These are phyloP conservation scores for Microcebus lehilahytsara DNA, from an alignment of 2,113 vertebrate species.

Conservation along the genomic window DNA sequence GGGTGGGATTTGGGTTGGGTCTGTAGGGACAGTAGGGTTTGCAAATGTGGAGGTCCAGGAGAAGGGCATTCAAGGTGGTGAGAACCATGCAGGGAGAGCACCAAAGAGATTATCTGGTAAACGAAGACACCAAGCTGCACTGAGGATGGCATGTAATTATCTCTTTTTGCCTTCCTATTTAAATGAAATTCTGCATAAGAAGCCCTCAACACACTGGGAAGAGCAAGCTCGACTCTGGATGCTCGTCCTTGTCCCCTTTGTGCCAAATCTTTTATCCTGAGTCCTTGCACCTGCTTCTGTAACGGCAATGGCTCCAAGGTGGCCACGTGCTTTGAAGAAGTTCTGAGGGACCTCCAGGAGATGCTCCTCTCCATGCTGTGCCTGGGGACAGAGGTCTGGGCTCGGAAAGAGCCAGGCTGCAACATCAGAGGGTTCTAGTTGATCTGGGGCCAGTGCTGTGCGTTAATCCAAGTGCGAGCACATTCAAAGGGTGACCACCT, in stretches of 20 bases:
- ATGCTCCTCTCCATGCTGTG: not conserved
- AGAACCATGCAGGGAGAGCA: not conserved
- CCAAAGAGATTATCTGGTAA: not conserved
- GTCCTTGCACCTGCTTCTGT: not conserved
- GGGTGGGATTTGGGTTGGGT: not conserved
- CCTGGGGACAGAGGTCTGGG: not conserved
- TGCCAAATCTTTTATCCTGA: not conserved
- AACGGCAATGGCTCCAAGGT: not conserved
- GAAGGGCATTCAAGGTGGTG: not conserved
- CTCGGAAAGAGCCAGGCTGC: not conserved
- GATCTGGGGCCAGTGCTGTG: not conserved
- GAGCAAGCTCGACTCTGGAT: not conserved
- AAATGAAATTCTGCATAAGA: not conserved
- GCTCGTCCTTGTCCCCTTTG: not conserved
- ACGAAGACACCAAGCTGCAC: not conserved
- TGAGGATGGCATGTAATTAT: not conserved
- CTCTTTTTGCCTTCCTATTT: not conserved
- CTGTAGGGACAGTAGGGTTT: not conserved
- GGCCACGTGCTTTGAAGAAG: not conserved
- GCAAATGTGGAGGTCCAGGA: not conserved
- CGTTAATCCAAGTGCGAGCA: accelerated
- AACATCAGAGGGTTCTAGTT: not conserved
- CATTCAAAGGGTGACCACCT: not conserved
- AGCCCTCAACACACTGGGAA: not conserved
- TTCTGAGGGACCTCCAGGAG: not conserved